Evolutionary conservation across 2,113 vertebrate species (phyloP).

Genomic region (Hydrochoerus hydrochaeris): DNA sequence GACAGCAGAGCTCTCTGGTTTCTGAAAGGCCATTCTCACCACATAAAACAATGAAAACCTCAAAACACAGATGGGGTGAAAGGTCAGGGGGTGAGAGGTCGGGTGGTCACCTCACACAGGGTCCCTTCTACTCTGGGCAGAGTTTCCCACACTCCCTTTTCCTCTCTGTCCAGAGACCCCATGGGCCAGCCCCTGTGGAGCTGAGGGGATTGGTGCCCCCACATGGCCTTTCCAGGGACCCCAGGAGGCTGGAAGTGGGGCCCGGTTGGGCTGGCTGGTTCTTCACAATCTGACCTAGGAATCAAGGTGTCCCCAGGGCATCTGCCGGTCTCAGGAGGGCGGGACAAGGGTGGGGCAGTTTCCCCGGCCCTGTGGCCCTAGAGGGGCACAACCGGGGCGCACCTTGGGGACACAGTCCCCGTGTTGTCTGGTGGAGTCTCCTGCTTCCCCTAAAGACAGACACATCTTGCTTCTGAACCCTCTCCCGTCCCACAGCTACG

Average conservation of each 20-base stretch:
- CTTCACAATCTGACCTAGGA: neutral
- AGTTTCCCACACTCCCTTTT: neutral
- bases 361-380: too few species aligned
- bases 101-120: too few species aligned
- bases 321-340: neutral
- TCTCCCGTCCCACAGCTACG: neutral
- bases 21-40: slow-evolving; percentile 87
- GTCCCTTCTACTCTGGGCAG: neutral
- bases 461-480: neutral
- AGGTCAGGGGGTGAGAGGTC: neutral
- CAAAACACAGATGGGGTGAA: neutral
- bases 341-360: accelerated
- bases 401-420: accelerated
- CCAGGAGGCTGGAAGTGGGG: neutral
- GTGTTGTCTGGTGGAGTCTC: too few species aligned
- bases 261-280: neutral
- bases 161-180: neutral
- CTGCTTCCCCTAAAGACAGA: neutral
- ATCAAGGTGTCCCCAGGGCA: neutral
- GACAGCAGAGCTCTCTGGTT: slow-evolving; percentile 87
- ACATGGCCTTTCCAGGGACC: neutral
- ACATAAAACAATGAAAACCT: slow-evolving; percentile 89
- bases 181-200: neutral
- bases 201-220: neutral
- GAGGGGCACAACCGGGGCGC: too few species aligned